Base-by-base conservation (phyloP, 1,140 invertebrate genomes). In the Berghia stephanieae region DNA sequence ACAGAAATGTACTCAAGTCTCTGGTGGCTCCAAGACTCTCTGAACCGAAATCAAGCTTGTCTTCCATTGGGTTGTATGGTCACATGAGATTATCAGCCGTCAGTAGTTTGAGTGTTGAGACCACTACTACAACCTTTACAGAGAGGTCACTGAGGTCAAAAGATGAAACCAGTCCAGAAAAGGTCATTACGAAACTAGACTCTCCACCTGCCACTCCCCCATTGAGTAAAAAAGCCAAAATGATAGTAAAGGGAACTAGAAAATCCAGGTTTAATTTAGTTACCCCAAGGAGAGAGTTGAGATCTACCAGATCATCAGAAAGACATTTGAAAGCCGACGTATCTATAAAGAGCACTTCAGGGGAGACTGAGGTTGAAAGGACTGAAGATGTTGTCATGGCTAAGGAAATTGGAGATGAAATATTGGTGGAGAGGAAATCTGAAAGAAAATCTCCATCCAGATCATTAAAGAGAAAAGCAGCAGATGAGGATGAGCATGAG, bases 131-230 rank as follows among this genome's bases (percentile, higher is more conserved):
- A 49, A 13, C 10, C n/a, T 49, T 49, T n/a, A 13, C 46, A 13
- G 10, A n/a, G 10, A 13, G n/a, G 10, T 49, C 8, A 24, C 57
- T 24, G 57, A 8, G 31, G 4, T 3, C 27, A 5, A 27, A 16
- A 4, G n/a, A 31, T n/a, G n/a, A n/a, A 49, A 13, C 10, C n/a
- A 13, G 10, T n/a, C n/a, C 46, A 13, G 10, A n/a, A 13, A 13
- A 49, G 10, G 10, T 8, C 8, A 18, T 24, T 18, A 8, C 21
- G 4, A 8, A 34, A 5, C 16, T 3, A 4, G n/a, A 31, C 5
- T 63, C 72, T 27, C 72, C 72, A 3, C 72, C 72, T 8, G 55
- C 55, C 1, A 75, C 72, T 18, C 72, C 72, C 21, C 72, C 72
- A 21, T 44, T 57, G 1, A 75, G 72, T 27, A 75, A 63, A 42